Percentiles rank a stretch among this genome's conserved stretches.
phyloP scores from a whole-genome alignment of 2,113 vertebrate genomes.

The Rhinichthys klamathensis region DNA sequence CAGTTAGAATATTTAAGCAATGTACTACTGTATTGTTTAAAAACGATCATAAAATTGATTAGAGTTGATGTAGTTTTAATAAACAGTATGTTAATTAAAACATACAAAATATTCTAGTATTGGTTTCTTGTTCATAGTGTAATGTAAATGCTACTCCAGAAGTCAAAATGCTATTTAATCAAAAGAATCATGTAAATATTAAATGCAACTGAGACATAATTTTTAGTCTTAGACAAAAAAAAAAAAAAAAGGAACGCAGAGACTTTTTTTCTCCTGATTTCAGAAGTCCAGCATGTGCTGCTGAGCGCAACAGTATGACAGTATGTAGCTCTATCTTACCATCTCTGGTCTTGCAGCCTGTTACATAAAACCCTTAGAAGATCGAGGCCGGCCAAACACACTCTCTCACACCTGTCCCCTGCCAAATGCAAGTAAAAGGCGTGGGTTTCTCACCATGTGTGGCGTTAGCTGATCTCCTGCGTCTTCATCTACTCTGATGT shows the following conservation, averaged over 20 bases:
- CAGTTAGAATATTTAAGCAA: not conserved
- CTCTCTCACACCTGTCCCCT: conserved; percentile 12
- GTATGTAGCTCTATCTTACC: not conserved
- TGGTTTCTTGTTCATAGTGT: not conserved
- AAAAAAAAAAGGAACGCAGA: not conserved
- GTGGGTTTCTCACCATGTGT: conserved; percentile 55
- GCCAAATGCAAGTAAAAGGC: conserved; percentile 24
- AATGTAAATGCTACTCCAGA: not conserved
- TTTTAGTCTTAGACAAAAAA: not conserved
- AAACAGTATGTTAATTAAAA: not conserved
- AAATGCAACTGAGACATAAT: not conserved
- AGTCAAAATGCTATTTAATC: not conserved
- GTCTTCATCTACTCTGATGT: conserved; percentile 38
- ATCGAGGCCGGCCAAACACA: conserved; percentile 16
- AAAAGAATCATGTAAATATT: not conserved
- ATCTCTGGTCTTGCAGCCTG: conserved; percentile 30
- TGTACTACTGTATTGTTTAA: not conserved
- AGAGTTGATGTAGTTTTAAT: not conserved
- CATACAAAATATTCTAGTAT: not conserved
- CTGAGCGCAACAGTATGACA: not conserved
- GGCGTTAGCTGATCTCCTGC: conserved; percentile 23
- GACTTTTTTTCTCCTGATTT: not conserved
- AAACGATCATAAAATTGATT: not conserved
- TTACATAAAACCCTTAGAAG: conserved; percentile 53
- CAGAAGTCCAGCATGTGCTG: not conserved